Conservation (phyloP, 2,888 invertebrate species). For the Cepaea hortensis region DNA sequence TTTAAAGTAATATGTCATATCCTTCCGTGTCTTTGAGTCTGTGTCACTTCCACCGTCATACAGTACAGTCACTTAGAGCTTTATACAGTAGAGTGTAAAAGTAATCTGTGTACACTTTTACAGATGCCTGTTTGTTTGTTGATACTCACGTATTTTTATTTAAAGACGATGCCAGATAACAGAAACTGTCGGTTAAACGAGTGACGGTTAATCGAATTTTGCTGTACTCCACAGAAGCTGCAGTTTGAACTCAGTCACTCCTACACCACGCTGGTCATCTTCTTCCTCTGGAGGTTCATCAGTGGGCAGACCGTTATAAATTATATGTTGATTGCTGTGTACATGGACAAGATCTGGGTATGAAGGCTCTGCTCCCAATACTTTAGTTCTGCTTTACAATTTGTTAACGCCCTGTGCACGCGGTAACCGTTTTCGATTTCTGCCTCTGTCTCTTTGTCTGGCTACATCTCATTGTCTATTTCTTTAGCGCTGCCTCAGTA, state of each 20-base stretch:
- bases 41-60: conserved; percentile 17
- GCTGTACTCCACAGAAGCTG: neutral
- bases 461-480: neutral
- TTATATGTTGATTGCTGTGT: conserved; percentile 61
- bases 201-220: neutral
- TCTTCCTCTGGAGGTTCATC: conserved; percentile 64
- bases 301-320: conserved; percentile 65
- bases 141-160: no score
- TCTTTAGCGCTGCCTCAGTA: no score
- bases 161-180: no score
- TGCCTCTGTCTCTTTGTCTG: neutral
- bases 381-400: neutral
- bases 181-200: no score
- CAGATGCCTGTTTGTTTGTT: no score
- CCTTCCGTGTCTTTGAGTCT: no score
- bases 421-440: neutral
- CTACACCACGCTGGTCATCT: conserved; percentile 58
- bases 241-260: conserved; percentile 57
- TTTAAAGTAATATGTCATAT: no score
- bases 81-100: no score
- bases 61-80: no score
- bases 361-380: conserved; percentile 32
- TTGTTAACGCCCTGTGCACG: neutral
- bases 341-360: conserved; percentile 68
- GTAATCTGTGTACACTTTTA: no score